Conservation (phyloP, 2,797 vertebrate genomes). For the Arrhamphus sclerolepis region DNA sequence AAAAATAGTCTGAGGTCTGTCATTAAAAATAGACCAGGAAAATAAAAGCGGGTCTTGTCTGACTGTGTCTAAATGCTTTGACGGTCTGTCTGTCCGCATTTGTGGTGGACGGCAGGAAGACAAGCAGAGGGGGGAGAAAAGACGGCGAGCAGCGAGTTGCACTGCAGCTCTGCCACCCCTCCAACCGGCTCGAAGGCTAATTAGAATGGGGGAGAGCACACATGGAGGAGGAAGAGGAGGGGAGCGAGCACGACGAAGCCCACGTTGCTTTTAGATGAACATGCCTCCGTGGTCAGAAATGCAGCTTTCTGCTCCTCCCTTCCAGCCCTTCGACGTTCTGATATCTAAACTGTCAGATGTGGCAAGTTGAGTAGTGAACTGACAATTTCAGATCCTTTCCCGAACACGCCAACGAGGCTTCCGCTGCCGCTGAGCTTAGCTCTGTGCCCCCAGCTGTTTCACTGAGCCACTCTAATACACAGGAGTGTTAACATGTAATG, state of each 20-base stretch:
- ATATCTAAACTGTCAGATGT: slow-evolving; percentile 63
- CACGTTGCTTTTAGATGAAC: slow-evolving; percentile 53
- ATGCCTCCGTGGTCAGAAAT: slow-evolving; percentile 48
- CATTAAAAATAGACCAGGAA: slow-evolving; percentile 75
- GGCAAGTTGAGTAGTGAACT: slow-evolving; percentile 55
- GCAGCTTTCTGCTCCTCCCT: slow-evolving; percentile 34
- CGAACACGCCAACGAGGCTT: slow-evolving; percentile 20
- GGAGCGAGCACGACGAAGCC: slow-evolving; percentile 45
- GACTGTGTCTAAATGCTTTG: slow-evolving; percentile 75
- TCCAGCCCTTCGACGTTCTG: slow-evolving; percentile 48
- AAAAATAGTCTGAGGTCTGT: slow-evolving; percentile 73
- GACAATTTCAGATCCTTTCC: slow-evolving; percentile 54
- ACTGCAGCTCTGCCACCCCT: slow-evolving; percentile 69
- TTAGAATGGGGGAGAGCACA: slow-evolving; percentile 67
- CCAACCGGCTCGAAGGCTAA: slow-evolving; percentile 69
- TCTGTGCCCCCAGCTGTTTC: slow-evolving; percentile 54
- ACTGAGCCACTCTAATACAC: slow-evolving; percentile 40
- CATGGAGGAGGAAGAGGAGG: slow-evolving; percentile 42
- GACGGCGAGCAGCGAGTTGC: slow-evolving; percentile 63
- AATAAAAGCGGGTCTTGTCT: slow-evolving; percentile 71
- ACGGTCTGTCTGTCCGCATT: slow-evolving; percentile 78
- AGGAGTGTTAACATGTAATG: slow-evolving; percentile 56
- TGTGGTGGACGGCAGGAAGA: slow-evolving; percentile 61
- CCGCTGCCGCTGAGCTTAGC: slow-evolving; percentile 23
- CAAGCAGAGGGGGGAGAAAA: slow-evolving; percentile 54